These are phyloP conservation scores for Cynocephalus volans DNA, from an alignment of 2,113 vertebrate genomes.

Conservation along the genomic window DNA sequence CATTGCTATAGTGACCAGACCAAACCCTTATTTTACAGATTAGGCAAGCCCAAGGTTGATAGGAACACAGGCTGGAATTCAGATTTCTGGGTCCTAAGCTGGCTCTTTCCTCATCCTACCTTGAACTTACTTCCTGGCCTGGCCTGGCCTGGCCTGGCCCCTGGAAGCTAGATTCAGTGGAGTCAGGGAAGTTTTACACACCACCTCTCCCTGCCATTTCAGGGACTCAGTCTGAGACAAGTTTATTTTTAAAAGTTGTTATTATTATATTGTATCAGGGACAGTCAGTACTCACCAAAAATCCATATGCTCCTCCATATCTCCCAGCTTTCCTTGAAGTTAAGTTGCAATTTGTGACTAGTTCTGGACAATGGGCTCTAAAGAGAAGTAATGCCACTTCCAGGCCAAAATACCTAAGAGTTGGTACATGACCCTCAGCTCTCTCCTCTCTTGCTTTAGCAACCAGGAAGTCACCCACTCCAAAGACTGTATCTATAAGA, in stretches of 20 bases:
- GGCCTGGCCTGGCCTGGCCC: neutral
- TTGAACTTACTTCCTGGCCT: neutral
- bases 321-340: constrained; percentile 15
- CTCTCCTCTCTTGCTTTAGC: neutral
- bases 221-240: neutral
- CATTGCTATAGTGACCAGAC: neutral
- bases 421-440: neutral
- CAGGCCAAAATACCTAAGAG: neutral
- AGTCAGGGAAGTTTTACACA: neutral
- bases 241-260: neutral
- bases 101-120: neutral
- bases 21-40: neutral
- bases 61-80: neutral
- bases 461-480: neutral
- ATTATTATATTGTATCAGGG: neutral
- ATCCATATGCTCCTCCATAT: neutral
- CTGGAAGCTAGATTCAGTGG: neutral
- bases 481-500: neutral
- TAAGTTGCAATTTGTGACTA: neutral
- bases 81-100: neutral
- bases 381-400: neutral
- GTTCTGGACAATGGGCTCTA: neutral
- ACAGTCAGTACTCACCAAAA: neutral
- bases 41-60: neutral
- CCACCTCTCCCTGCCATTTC: neutral